phyloP scores from a whole-genome alignment of 2,797 vertebrate genomes.

The Sebastes iracundus region DNA sequence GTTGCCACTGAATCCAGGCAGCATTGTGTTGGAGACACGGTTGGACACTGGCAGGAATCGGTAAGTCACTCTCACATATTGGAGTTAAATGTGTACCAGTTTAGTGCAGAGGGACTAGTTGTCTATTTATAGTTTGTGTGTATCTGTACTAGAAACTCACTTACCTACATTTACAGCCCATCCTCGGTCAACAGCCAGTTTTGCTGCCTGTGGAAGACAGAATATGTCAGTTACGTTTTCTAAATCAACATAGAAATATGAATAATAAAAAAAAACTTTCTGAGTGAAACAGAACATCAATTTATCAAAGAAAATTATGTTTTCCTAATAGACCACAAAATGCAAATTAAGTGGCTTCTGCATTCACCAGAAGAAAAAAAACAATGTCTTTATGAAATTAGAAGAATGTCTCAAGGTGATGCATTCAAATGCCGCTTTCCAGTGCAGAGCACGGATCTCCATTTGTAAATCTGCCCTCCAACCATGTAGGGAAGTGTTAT shows the following conservation, averaged over 20 bases:
- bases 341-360: background rate
- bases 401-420: background rate
- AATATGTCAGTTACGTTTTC: background rate
- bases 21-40: background rate
- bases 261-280: background rate
- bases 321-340: background rate
- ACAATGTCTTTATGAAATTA: background rate
- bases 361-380: background rate
- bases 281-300: background rate
- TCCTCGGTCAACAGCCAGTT: slow-evolving; percentile 94
- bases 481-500: background rate
- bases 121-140: background rate
- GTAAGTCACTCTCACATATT: background rate
- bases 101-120: background rate
- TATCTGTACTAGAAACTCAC: slow-evolving; percentile 40
- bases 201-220: slow-evolving; percentile 89
- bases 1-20: background rate
- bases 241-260: background rate
- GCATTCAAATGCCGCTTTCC: background rate
- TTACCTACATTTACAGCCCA: slow-evolving; percentile 98
- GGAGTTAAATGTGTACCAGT: background rate
- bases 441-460: background rate
- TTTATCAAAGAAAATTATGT: background rate
- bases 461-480: background rate
- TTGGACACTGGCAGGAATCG: background rate